A percentile compares a stretch with the other conserved stretches of the same genome.
phyloP scores from a whole-genome alignment of 2,888 invertebrate genomes.

The Epirrhoe alternata region DNA sequence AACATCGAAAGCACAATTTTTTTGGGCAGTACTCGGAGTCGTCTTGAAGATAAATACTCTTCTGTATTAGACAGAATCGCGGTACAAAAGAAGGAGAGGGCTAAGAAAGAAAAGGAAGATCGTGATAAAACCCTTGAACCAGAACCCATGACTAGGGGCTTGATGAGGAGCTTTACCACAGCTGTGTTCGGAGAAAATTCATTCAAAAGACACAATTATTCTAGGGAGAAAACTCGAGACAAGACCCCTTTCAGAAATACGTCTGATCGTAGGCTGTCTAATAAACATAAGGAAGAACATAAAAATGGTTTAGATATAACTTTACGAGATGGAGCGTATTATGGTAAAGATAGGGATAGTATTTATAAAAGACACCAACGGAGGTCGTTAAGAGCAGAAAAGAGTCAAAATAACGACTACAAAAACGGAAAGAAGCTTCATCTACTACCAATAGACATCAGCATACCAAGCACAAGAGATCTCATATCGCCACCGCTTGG shows the following conservation, averaged over 20 bases:
- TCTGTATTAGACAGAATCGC: conserved; percentile 90
- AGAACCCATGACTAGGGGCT: conserved; percentile 75
- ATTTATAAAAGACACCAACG: conserved; percentile 81
- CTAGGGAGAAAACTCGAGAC: conserved; percentile 85
- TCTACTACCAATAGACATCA: conserved; percentile 84
- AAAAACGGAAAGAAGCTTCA: conserved; percentile 78
- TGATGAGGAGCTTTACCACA: conserved; percentile 90
- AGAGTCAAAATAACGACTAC: conserved; percentile 86
- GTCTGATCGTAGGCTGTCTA: conserved; percentile 72
- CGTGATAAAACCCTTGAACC: conserved; percentile 90
- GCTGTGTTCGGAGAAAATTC: conserved; percentile 89
- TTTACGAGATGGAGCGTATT: conserved; percentile 61
- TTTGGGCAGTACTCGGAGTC: conserved; percentile 86
- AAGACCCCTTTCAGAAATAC: conserved; percentile 87
- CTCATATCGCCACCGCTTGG: conserved; percentile 81
- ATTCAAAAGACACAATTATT: conserved; percentile 79
- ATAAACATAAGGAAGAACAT: conserved; percentile 69
- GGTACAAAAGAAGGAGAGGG: conserved; percentile 82
- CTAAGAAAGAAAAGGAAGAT: conserved; percentile 81
- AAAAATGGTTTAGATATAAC: conserved; percentile 73
- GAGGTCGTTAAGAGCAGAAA: conserved; percentile 86
- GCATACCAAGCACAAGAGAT: conserved; percentile 78
- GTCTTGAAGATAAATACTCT: conserved; percentile 92
- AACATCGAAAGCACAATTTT: conserved; percentile 70
- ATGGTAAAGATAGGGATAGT: conserved; percentile 81